Evolutionary conservation across 2,113 vertebrate genomes (phyloP).

Genomic region (Panthera leo): DNA sequence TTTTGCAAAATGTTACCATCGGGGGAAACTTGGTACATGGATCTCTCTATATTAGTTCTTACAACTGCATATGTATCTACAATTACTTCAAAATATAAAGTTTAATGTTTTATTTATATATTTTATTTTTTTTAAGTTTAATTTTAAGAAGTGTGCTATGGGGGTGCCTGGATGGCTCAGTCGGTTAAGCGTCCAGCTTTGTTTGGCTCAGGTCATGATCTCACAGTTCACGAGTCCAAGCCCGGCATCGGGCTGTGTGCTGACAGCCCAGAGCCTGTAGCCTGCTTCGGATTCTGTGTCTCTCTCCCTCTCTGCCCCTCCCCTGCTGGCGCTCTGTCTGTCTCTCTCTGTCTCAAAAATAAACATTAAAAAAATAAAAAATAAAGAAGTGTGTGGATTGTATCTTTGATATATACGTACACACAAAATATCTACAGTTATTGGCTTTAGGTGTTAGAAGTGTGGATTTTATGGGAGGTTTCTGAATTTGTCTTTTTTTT

Average conservation of each 20-base stretch:
- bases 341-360: background rate
- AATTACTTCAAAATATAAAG: background rate
- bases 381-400: background rate
- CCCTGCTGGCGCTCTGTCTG: background rate
- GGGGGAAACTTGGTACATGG: background rate
- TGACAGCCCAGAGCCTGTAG: no score
- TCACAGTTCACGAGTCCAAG: background rate
- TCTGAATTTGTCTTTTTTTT: background rate
- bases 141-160: background rate
- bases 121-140: background rate
- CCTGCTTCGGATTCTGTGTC: background rate
- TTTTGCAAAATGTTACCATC: background rate
- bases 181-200: background rate
- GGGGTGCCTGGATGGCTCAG: background rate
- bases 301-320: background rate
- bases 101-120: background rate
- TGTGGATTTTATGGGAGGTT: background rate
- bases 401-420: background rate
- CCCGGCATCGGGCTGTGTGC: background rate
- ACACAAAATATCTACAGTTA: background rate
- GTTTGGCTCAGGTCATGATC: background rate
- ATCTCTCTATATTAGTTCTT: background rate
- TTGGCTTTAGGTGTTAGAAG: background rate
- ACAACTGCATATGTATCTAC: background rate
- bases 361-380: background rate